Conservation (phyloP, 2,888 invertebrate species). For the Corbicula japonica region DNA sequence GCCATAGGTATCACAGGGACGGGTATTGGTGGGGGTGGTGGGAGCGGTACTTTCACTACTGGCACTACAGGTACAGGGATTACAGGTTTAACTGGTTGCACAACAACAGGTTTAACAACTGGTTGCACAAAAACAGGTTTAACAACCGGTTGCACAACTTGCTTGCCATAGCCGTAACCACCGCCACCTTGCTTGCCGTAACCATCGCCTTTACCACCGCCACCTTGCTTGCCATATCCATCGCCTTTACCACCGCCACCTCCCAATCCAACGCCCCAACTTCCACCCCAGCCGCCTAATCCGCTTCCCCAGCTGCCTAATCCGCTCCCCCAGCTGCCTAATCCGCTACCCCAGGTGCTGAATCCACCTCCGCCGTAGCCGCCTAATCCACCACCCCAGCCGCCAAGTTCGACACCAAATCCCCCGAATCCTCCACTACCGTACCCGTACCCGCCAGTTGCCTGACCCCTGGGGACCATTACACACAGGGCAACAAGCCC, state of each 20-base stretch:
- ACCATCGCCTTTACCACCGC: conserved; percentile 28
- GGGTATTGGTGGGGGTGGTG: conserved; percentile 30
- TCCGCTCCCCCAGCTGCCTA: background rate
- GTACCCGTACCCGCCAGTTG: background rate
- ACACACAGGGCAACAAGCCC: conserved; percentile 28
- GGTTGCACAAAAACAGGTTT: conserved; percentile 12
- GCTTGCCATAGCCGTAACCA: background rate
- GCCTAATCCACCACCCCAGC: background rate
- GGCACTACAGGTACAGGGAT: background rate
- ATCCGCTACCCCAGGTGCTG: background rate
- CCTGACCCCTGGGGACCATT: background rate
- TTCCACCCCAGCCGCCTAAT: background rate
- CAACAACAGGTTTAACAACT: conserved; percentile 7
- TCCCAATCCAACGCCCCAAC: background rate
- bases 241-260: background rate
- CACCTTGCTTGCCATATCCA: conserved; percentile 12
- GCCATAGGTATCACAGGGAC: conserved; percentile 37
- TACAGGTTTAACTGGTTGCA: background rate
- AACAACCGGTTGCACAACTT: background rate
- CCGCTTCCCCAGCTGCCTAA: background rate
- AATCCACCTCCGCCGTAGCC: background rate
- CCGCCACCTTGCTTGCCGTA: background rate
- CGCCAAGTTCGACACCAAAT: background rate
- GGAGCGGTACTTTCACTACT: conserved; percentile 8
- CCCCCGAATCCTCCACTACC: background rate